Evolutionary conservation across 2,113 vertebrate genomes (phyloP).

Genomic region (Psittacula cyanocephala): DNA sequence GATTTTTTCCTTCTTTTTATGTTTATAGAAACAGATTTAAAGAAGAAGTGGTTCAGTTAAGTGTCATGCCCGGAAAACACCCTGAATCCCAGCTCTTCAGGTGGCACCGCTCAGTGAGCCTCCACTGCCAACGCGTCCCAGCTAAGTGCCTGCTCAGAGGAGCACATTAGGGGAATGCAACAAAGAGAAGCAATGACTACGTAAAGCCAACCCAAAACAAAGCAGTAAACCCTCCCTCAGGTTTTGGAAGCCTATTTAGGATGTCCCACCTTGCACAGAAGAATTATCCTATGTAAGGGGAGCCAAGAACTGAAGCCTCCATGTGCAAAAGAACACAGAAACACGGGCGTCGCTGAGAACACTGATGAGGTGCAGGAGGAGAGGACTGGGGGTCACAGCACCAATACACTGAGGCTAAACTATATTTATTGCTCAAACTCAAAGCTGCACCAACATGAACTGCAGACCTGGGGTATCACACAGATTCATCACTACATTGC

Average conservation of each 20-base stretch:
- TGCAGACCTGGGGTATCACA: no score
- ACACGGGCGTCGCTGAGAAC: accelerated
- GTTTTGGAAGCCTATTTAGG: neutral
- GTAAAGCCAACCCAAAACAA: neutral
- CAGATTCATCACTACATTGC: neutral
- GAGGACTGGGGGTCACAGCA: neutral
- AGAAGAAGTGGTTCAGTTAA: neutral
- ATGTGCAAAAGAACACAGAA: neutral
- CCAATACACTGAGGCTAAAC: neutral
- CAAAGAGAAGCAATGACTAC: neutral
- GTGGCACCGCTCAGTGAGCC: neutral
- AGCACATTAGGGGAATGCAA: neutral
- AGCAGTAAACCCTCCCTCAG: no score
- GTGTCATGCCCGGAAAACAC: neutral
- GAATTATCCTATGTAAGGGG: neutral
- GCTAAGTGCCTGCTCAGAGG: neutral
- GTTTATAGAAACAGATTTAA: neutral
- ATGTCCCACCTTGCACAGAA: neutral
- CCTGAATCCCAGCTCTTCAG: neutral
- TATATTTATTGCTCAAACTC: neutral
- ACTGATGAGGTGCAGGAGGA: neutral
- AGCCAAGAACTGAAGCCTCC: neutral
- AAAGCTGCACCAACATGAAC: neutral
- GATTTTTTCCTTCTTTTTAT: neutral
- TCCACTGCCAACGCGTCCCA: neutral